Evolutionary conservation across 1,140 invertebrate species (phyloP), one percentile per base, ranked within the genome.

Genomic region (Armadillidium nasatum): DNA sequence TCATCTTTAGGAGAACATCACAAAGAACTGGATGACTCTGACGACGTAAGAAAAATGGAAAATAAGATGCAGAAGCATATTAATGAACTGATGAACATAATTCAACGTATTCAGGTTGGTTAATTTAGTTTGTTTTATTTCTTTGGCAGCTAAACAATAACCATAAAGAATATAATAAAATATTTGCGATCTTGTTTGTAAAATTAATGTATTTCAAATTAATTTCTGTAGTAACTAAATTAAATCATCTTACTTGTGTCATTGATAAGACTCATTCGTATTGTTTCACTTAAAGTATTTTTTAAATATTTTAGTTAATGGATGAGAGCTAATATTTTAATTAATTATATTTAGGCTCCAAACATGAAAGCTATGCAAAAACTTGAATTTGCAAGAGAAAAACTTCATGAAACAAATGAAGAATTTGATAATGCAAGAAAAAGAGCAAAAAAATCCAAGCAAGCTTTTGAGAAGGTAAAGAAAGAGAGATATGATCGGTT

Each of bases 351-450:
- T n/a, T 72, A 97, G 87, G 96, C 96, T 6, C 97, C 97, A 0
- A 99, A 99, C 85, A 93, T 99, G 91, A 93, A 93, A 87, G 92
- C 94, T 0, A 92, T 95, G 86, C 93, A 95, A 86, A 95, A 95
- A 83, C 86, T 99, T 43, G 95, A 98, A 85, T 89, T 92, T 75
- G 97, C 98, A 0, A 91, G 94, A 81, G 95, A 97, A 82, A 95
- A 97, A 83, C 89, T 99, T 68, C 91, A 92, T 84, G 94, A 96
- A 77, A 99, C 97, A 0, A 97, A 98, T 82, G 94, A 96, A 83
- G 97, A 99, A 82, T 98, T 99, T 86, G 96, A 99, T 82, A 92
- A 91, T 82, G 93, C 97, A 0, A 88, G 97, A 22, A 93, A 93
- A 81, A 90, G 94, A 79, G 97, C 97, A 7, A 97, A 96, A 83